These are phyloP conservation scores for Philopedon plagiatum DNA, from an alignment of 2,888 invertebrate species.

Conservation along the genomic window DNA sequence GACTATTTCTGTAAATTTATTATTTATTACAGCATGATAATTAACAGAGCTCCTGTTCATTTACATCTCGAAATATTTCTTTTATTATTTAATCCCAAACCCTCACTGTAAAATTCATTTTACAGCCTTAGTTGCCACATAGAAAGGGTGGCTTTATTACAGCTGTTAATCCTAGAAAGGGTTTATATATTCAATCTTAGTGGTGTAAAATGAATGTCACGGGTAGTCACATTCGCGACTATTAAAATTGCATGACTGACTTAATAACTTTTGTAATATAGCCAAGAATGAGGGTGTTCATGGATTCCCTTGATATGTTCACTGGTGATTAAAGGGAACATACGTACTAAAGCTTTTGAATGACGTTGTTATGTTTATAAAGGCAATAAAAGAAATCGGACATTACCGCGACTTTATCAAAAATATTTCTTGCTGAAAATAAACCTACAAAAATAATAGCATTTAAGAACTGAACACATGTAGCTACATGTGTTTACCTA, in stretches of 20 bases:
- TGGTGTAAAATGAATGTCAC: constrained; percentile 26
- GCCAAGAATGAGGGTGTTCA: not conserved
- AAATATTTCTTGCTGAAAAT: too few relatives aligned
- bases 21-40: too few relatives aligned
- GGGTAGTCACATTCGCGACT: not conserved
- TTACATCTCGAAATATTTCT: not conserved
- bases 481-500: too few relatives aligned
- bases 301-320: not conserved
- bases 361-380: too few relatives aligned
- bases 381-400: too few relatives aligned
- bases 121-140: not conserved
- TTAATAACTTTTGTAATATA: not conserved
- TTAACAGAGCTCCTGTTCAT: too few relatives aligned
- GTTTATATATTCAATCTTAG: constrained; percentile 26
- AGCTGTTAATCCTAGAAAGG: not conserved
- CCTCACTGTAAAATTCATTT: not conserved
- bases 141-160: not conserved
- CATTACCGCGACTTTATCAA: too few relatives aligned
- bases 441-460: too few relatives aligned
- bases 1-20: too few relatives aligned
- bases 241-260: constrained; percentile 12
- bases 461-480: too few relatives aligned
- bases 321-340: not conserved
- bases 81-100: not conserved
- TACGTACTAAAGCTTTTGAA: too few relatives aligned